Base-by-base conservation (phyloP, 1,140 invertebrate species). In the Rhopalosiphum padi region DNA sequence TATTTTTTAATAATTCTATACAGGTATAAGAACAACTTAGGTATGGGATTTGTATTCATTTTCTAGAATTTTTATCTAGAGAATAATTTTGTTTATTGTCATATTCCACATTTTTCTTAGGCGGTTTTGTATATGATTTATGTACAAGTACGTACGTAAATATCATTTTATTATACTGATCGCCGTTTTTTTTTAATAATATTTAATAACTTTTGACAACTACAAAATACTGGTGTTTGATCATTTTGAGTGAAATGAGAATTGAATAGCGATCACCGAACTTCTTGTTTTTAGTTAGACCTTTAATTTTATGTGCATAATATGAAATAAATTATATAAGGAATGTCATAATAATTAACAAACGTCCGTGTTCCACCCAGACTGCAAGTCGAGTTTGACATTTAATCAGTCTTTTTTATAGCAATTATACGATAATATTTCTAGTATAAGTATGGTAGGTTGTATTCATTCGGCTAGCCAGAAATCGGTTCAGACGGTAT, bases 391-490 rank as follows among this genome's bases (percentile, higher is more conserved):
- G 6, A 88, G 21, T 88, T 88, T 51, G 21, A 88, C 30, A 15
- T 35, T 35, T 48, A 51, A 51, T 18, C 46, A n/a, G n/a, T 35
- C 86, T 51, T 9, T 30, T n/a, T 87, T 35, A 88, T 35, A 21
- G 21, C 25, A n/a, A 35, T 88, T 88, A 88, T 37, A 88, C 30
- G 43, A 87, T 87, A 88, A 51, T 86, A 43, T 86, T 85, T 7
- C 37, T 85, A 41, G 22, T 85, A 43, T 43, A 83, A 22, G 46
- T 46, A 46, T 46, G 8, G 18, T n/a, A 48, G 60, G 30, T 11
- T 68, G 60, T 77, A 77, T 77, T 77, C 30, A 4, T 77, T 15
- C 35, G n/a, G 25, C 37, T 88, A 86, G 18, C 30, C 85, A 23
- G 43, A 1, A 6, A 86, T 4, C 30, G 1, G 25, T 86, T 86